A percentile compares a stretch with the other conserved stretches of the same genome.
These are phyloP conservation scores for Oreortyx pictus DNA, from an alignment of 2,797 vertebrate species.

Conservation along the genomic window DNA sequence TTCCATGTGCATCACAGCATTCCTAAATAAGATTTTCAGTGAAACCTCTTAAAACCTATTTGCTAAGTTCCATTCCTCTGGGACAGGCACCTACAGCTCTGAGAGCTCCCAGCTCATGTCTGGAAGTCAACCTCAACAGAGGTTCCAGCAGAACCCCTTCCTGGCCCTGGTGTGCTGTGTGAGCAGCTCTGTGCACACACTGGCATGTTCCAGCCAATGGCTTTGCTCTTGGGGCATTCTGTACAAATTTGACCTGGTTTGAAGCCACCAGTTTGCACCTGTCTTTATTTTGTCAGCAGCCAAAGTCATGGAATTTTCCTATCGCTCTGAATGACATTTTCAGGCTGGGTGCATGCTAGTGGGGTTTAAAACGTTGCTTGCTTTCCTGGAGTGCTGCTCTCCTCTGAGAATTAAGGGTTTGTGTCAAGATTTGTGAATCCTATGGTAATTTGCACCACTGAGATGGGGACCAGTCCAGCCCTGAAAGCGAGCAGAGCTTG, in stretches of 20 bases:
- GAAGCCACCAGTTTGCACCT: background rate
- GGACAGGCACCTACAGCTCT: background rate
- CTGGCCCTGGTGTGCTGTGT: accelerated
- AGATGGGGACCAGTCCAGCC: background rate
- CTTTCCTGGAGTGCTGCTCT: background rate
- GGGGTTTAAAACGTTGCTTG: background rate
- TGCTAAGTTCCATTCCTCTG: background rate
- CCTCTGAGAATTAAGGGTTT: background rate
- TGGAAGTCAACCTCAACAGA: background rate
- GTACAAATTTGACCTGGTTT: background rate
- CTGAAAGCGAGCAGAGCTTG: background rate
- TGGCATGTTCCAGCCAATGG: background rate
- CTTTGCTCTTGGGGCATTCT: background rate
- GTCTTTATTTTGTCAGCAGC: background rate
- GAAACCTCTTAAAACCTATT: background rate
- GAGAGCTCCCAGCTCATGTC: background rate
- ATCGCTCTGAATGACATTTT: background rate
- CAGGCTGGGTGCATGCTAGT: background rate
- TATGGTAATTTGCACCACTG: background rate
- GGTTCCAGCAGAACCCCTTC: background rate
- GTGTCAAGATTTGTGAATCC: background rate
- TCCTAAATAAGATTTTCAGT: background rate
- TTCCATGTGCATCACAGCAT: background rate
- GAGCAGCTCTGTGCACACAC: accelerated
- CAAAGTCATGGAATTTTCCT: constrained; percentile 43